Conservation (phyloP, 2,113 vertebrate species). For the Mola mola region DNA sequence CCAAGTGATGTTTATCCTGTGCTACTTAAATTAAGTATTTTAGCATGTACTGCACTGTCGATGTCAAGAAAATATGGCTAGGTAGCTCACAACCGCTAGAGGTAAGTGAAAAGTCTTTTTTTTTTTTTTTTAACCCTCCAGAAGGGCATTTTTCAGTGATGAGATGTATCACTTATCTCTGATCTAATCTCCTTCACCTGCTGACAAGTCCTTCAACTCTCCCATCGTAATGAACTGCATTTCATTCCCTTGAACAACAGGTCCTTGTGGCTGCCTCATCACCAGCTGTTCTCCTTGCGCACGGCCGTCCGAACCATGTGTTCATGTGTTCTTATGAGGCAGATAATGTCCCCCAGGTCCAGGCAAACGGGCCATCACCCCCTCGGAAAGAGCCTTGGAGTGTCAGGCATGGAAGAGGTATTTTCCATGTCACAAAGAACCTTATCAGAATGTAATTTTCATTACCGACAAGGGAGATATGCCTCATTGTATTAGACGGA, state of each 20-base stretch:
- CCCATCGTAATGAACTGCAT: slow-evolving; percentile 8
- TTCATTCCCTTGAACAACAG: slow-evolving; percentile 44
- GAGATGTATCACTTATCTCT: too few relatives aligned
- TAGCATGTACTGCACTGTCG: too few relatives aligned
- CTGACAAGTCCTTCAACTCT: slow-evolving; percentile 14
- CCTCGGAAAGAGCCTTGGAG: slow-evolving; percentile 6
- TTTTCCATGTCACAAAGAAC: slow-evolving; percentile 67
- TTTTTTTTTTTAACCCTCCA: too few relatives aligned
- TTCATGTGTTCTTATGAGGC: slow-evolving; percentile 38
- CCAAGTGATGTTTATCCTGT: too few relatives aligned
- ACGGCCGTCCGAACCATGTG: slow-evolving; percentile 25
- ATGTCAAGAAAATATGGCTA: too few relatives aligned
- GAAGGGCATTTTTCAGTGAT: too few relatives aligned
- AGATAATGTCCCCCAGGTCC: slow-evolving; percentile 49
- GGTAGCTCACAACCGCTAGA: too few relatives aligned
- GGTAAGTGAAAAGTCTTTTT: too few relatives aligned
- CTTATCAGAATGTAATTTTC: slow-evolving; percentile 72
- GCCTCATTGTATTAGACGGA: slow-evolving; percentile 65
- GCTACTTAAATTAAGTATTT: too few relatives aligned
- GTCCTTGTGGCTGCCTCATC: slow-evolving; percentile 30
- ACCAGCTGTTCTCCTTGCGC: slow-evolving; percentile 6
- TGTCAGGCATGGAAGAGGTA: slow-evolving; percentile 41
- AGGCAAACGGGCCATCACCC: slow-evolving; percentile 17
- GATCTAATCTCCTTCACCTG: not conserved
- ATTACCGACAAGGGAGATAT: slow-evolving; percentile 65